Evolutionary conservation across 1,140 invertebrate genomes (phyloP).

Genomic region (Acromyrmex echinatior): DNA sequence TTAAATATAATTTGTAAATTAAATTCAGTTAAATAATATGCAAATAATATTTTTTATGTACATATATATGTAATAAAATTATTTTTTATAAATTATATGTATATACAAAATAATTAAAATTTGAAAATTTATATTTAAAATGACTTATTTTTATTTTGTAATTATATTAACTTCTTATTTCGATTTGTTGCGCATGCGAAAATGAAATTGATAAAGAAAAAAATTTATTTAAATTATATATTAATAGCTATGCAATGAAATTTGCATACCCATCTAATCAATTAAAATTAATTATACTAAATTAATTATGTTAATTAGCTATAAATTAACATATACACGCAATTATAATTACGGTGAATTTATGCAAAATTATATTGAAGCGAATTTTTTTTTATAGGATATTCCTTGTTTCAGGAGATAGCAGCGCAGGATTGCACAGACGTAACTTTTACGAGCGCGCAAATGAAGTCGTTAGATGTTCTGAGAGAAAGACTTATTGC

Average conservation of each 20-base stretch:
- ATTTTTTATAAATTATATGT: not conserved
- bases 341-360: not conserved
- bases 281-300: not conserved
- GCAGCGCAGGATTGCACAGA: conserved; percentile 90
- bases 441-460: conserved; percentile 91
- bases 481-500: conserved; percentile 93
- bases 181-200: not conserved
- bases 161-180: not conserved
- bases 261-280: not conserved
- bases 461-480: conserved; percentile 94
- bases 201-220: not conserved
- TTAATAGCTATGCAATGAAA: not conserved
- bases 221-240: conserved; percentile 14
- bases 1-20: not conserved
- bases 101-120: not conserved
- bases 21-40: not conserved
- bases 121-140: not conserved
- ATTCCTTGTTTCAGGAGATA: conserved; percentile 88
- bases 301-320: not conserved
- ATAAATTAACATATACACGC: not conserved
- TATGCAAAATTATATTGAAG: not conserved
- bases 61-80: not conserved
- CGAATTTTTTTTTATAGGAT: conserved; percentile 27
- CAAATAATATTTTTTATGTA: conserved; percentile 1
- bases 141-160: not conserved